A percentile compares a stretch with the other conserved stretches of the same genome.
These are phyloP conservation scores for Drosophila kuntzei DNA, from an alignment of 2,888 invertebrate species.

Conservation along the genomic window DNA sequence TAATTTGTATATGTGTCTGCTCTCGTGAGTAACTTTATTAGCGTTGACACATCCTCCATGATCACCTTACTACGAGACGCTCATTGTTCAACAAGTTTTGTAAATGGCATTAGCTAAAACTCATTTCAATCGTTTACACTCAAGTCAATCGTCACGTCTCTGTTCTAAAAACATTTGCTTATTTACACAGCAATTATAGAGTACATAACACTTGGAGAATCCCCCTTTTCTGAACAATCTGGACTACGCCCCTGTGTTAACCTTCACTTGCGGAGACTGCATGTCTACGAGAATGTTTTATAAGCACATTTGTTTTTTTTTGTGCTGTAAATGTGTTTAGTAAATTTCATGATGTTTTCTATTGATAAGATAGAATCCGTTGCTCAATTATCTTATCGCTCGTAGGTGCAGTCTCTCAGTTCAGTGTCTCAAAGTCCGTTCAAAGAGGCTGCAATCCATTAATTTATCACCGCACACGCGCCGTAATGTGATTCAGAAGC, in stretches of 20 bases:
- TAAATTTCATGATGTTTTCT: slow-evolving; percentile 24
- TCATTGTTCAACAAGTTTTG: slow-evolving; percentile 1
- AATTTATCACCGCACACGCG: slow-evolving; percentile 35
- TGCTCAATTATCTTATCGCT: slow-evolving; percentile 45
- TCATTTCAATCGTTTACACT: not conserved
- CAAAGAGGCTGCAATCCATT: slow-evolving; percentile 11
- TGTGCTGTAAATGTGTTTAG: not conserved
- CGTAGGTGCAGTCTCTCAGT: slow-evolving; percentile 6
- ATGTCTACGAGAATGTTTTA: slow-evolving; percentile 23
- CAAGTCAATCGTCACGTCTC: too few relatives aligned
- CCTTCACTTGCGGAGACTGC: slow-evolving; percentile 25
- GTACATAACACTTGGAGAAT: slow-evolving; percentile 3
- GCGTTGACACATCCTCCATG: not conserved
- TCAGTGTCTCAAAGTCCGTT: slow-evolving; percentile 43
- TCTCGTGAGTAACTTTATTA: not conserved
- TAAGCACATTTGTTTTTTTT: slow-evolving; percentile 13
- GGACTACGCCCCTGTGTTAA: not conserved
- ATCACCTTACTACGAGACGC: not conserved
- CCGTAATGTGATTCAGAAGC: slow-evolving; percentile 41
- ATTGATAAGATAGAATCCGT: slow-evolving; percentile 35
- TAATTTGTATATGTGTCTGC: slow-evolving; percentile 3
- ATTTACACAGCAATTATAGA: slow-evolving; percentile 1
- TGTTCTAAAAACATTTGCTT: slow-evolving; percentile 3
- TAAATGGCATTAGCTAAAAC: slow-evolving; percentile 6
- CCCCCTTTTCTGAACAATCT: not conserved